Percentiles rank a stretch among this genome's conserved stretches.
phyloP scores from a whole-genome alignment of 2,888 invertebrate species.

The Oligia fasciuncula region DNA sequence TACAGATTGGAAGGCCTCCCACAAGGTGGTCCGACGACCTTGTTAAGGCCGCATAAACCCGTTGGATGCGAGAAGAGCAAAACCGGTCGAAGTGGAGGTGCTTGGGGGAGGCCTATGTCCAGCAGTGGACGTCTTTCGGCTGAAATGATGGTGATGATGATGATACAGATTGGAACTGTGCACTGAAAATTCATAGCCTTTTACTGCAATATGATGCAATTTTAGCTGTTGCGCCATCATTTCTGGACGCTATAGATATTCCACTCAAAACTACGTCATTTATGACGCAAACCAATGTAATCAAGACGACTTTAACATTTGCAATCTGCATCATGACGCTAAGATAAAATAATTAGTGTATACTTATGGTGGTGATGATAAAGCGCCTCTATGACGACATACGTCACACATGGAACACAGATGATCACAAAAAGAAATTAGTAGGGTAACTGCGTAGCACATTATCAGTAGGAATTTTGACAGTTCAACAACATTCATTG shows the following conservation, averaged over 20 bases:
- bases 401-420: not conserved
- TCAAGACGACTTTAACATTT: not conserved
- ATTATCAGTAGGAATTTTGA: too few species aligned
- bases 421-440: not conserved
- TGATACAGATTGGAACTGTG: too few species aligned
- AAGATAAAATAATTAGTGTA: not conserved
- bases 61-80: too few species aligned
- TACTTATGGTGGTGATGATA: not conserved
- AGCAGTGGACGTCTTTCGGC: too few species aligned
- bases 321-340: not conserved
- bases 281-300: constrained; percentile 37
- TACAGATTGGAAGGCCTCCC: too few species aligned
- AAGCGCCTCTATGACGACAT: not conserved
- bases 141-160: too few species aligned
- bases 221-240: not conserved
- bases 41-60: too few species aligned
- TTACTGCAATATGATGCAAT: not conserved
- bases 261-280: constrained; percentile 1
- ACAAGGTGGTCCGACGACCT: too few species aligned
- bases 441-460: too few species aligned
- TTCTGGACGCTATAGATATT: not conserved
- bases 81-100: too few species aligned
- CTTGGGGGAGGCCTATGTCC: too few species aligned
- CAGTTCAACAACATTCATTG: too few species aligned
- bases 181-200: not conserved